Evolutionary conservation across 2,888 invertebrate genomes (phyloP).

Genomic region (Lasius platythorax): DNA sequence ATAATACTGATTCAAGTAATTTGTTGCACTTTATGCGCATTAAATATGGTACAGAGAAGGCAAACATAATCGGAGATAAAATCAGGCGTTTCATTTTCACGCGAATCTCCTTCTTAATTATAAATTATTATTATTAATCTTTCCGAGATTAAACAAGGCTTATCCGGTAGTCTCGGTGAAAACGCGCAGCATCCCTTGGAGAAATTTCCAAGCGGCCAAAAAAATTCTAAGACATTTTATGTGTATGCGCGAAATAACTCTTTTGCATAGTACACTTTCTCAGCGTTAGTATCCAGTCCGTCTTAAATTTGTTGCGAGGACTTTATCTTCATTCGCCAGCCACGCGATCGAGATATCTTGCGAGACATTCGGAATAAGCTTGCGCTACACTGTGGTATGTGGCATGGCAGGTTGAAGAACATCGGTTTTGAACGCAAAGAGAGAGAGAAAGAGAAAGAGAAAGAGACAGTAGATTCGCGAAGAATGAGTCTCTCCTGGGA

Average conservation of each 20-base stretch:
- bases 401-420: slow-evolving; percentile 33
- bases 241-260: slow-evolving; percentile 17
- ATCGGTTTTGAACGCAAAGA: slow-evolving; percentile 14
- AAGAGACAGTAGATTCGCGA: background rate
- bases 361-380: slow-evolving; percentile 23
- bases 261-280: slow-evolving; percentile 15
- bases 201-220: background rate
- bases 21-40: background rate
- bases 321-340: slow-evolving; percentile 42
- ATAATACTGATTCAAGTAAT: background rate
- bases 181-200: slow-evolving; percentile 20
- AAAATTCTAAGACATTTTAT: slow-evolving; percentile 6
- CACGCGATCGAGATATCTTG: slow-evolving; percentile 31
- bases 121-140: too few relatives aligned
- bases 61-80: background rate
- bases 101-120: background rate
- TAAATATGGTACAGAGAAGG: background rate
- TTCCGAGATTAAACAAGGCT: slow-evolving; percentile 3
- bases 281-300: slow-evolving; percentile 19
- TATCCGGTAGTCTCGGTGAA: slow-evolving; percentile 29
- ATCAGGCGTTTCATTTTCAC: slow-evolving; percentile 17
- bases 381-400: background rate
- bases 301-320: slow-evolving; percentile 37
- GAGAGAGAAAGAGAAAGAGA: too few relatives aligned
- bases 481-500: slow-evolving; percentile 9